Base-by-base conservation (phyloP, 2,888 invertebrate species). In the Agrotis puta region DNA sequence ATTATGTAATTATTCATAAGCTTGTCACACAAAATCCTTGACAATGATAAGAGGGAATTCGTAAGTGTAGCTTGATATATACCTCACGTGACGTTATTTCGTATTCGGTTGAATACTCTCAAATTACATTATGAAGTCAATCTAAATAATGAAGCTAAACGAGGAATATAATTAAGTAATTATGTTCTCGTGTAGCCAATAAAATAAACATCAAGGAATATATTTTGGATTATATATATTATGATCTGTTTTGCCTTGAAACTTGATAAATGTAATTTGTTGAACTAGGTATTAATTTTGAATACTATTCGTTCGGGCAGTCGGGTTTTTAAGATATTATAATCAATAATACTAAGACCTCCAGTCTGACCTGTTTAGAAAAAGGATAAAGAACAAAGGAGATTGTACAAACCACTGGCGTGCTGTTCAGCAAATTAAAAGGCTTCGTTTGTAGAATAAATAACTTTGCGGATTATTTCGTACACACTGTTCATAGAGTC, bases 401-500 rank as follows among this genome's bases (percentile, higher is more conserved):
- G 69, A 74, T 70, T 70, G 58, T 61, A 64, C 71, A 71, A 69
- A 69, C 63, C 70, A 39, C 51, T 50, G 50, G 56, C 67, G 56
- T 70, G 66, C 73, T 71, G 66, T 75, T 71, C 58, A 61, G 43
- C 62, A 71, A 76, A 83, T 82, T 79, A 84, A 84, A 83, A 84
- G 76, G 74, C 76, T 82, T 76, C 66, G 70, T 74, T 73, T 62
- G 72, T 70, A 45, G 59, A 73, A 74, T 76, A 72, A 72, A 84
- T 75, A 82, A 65, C 71, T 74, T 73, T 48, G 66, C 53, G 56
- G 67, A 84, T 84, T 82, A 79, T 82, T 79, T 75, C 27, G 62
- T 50, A 20, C 61, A 14, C 50, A 22, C 76, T 68, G 59, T 81
- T 79, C 70, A 54, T 70, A 45, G 7, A 48, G 14, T 18, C 20